A percentile compares a stretch with the other conserved stretches of the same genome.
Conservation (phyloP, 2,888 invertebrate genomes). For the Mellilla xanthometata region DNA sequence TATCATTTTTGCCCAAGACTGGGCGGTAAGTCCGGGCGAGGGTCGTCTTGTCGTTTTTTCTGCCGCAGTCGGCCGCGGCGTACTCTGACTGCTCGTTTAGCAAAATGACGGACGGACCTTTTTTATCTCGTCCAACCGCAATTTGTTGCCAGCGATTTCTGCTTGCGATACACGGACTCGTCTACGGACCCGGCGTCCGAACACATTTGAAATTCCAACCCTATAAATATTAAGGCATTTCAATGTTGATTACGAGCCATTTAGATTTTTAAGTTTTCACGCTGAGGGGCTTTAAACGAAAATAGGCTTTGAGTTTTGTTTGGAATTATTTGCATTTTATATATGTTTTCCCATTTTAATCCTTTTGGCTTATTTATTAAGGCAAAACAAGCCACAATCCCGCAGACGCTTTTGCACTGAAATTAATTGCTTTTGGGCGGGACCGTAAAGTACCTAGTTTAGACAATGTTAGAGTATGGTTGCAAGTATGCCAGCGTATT, state of each 20-base stretch:
- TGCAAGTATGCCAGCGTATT: no score
- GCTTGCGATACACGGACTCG: constrained; percentile 63
- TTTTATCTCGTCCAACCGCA: constrained; percentile 79
- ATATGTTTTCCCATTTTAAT: not conserved
- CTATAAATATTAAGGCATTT: constrained; percentile 62
- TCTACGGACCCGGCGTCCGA: constrained; percentile 42
- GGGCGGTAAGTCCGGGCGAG: constrained; percentile 32
- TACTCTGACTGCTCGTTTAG: constrained; percentile 68
- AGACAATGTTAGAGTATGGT: not conserved
- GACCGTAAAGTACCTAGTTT: not conserved
- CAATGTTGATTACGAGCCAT: constrained; percentile 48
- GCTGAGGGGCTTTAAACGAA: constrained; percentile 13
- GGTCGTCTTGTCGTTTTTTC: constrained; percentile 57
- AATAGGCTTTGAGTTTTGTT: not conserved
- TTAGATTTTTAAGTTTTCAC: constrained; percentile 39
- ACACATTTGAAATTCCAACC: constrained; percentile 64
- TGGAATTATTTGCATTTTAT: not conserved
- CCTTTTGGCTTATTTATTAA: not conserved
- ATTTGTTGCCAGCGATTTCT: constrained; percentile 75
- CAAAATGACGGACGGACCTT: constrained; percentile 80
- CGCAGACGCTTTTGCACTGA: not conserved
- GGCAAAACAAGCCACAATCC: not conserved
- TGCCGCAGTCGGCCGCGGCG: constrained; percentile 51
- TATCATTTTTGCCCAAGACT: constrained; percentile 58
- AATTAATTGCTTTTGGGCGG: not conserved